A percentile compares a stretch with the other conserved stretches of the same genome.
Conservation (phyloP, 1,140 invertebrate genomes). For the Euura saliciscinereae region DNA sequence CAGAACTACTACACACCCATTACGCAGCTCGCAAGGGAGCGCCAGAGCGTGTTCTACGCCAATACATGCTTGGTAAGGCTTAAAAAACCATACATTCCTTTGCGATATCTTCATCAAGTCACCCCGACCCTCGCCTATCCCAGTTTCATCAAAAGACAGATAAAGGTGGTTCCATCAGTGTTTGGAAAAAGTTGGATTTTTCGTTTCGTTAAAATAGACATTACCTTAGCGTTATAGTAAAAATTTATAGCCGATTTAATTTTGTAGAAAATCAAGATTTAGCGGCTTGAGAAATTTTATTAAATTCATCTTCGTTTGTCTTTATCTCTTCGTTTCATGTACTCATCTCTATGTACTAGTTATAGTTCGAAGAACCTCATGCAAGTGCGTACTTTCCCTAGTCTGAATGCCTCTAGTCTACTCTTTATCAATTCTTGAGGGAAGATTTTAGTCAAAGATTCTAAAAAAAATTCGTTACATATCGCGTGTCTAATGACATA, state of each 20-base stretch:
- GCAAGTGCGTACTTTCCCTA: background rate
- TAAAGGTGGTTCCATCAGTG: background rate
- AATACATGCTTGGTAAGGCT: slow-evolving; percentile 70
- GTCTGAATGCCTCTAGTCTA: background rate
- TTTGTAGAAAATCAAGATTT: no score
- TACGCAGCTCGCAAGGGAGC: slow-evolving; percentile 65
- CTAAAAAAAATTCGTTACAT: no score
- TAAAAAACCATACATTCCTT: slow-evolving; percentile 28
- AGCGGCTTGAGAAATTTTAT: no score
- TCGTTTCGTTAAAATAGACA: no score
- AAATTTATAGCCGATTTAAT: no score
- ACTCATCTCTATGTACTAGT: background rate
- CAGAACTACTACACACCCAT: slow-evolving; percentile 64
- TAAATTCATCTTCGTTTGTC: slow-evolving; percentile 7
- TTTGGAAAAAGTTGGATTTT: no score
- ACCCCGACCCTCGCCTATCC: background rate
- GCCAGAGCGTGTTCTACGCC: slow-evolving; percentile 70
- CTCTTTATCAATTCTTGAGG: no score
- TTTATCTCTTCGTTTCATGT: slow-evolving; percentile 8
- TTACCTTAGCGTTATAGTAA: no score
- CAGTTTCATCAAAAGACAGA: background rate
- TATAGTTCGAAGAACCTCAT: background rate
- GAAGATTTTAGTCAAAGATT: no score
- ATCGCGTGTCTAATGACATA: no score
- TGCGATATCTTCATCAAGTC: slow-evolving; percentile 20